Conservation (phyloP, 1,140 invertebrate genomes). For the Drosophila oshimai region DNA sequence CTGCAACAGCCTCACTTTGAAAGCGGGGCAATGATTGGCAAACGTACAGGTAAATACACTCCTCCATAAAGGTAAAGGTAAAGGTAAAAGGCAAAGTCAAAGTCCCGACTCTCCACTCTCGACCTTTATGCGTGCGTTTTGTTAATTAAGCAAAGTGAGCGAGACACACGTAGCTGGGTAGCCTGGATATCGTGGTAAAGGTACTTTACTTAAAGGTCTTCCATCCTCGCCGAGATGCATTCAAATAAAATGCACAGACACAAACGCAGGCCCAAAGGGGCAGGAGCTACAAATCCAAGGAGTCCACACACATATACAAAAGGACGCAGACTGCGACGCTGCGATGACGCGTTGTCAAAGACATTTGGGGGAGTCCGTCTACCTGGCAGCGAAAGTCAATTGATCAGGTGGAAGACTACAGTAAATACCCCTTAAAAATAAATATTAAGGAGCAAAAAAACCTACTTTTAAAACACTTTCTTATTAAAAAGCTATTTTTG, state of each 20-base stretch:
- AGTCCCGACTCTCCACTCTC: conserved; percentile 54
- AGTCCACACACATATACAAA: conserved; percentile 32
- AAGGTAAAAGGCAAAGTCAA: conserved; percentile 47
- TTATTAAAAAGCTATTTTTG: too few relatives aligned
- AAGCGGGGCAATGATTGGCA: conserved; percentile 73
- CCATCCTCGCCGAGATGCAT: conserved; percentile 46
- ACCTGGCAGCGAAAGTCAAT: conserved; percentile 26
- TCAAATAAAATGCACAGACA: conserved; percentile 74
- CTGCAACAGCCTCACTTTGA: conserved; percentile 29
- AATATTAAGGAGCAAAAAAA: too few relatives aligned
- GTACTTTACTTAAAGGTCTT: too few relatives aligned
- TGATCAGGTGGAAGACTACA: neutral
- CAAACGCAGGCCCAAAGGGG: conserved; percentile 27
- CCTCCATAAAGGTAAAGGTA: conserved; percentile 1
- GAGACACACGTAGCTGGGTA: conserved; percentile 58
- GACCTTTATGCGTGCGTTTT: conserved; percentile 59
- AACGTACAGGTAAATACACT: conserved; percentile 17
- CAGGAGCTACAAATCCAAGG: conserved; percentile 56
- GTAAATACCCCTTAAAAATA: neutral
- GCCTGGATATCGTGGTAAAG: conserved; percentile 1
- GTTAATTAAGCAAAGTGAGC: conserved; percentile 81
- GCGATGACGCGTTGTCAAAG: conserved; percentile 17
- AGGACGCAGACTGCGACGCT: conserved; percentile 38
- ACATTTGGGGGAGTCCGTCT: conserved; percentile 31
- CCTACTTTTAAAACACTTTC: too few relatives aligned